phyloP scores from a whole-genome alignment of 2,113 vertebrate genomes.

The Phodopus roborovskii region DNA sequence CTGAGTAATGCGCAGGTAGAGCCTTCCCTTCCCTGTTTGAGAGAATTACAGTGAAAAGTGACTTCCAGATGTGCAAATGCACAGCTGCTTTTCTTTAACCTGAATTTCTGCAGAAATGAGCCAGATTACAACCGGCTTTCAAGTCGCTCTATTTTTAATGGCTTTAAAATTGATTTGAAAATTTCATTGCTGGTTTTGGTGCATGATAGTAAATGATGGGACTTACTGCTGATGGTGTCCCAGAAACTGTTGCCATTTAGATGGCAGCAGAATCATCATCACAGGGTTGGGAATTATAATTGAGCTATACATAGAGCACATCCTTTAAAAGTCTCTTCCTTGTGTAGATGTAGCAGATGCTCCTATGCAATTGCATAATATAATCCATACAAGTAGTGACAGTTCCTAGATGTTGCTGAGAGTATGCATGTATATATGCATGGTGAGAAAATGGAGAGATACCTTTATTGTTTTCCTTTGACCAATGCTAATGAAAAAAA shows the following conservation, averaged over 20 bases:
- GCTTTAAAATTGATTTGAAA: slow-evolving; percentile 75
- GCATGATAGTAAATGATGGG: slow-evolving; percentile 54
- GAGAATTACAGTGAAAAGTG: slow-evolving; percentile 82
- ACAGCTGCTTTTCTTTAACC: slow-evolving; percentile 72
- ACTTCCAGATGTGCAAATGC: slow-evolving; percentile 84
- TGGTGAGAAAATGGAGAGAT: not conserved
- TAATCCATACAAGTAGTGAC: not conserved
- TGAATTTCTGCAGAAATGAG: slow-evolving; percentile 76
- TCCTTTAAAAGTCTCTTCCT: not conserved
- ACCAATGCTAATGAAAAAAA: not conserved
- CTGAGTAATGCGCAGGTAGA: slow-evolving; percentile 69
- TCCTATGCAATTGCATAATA: not conserved
- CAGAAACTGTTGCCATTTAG: not conserved
- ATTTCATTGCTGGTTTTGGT: slow-evolving; percentile 60
- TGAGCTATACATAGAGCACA: not conserved
- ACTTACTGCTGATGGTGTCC: slow-evolving; percentile 20
- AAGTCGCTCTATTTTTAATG: slow-evolving; percentile 74
- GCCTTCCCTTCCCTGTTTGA: slow-evolving; percentile 78
- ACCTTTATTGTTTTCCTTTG: slow-evolving; percentile 1
- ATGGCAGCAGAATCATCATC: not conserved
- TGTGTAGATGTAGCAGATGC: not conserved
- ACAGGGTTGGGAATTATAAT: not conserved
- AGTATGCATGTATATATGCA: fast-evolving
- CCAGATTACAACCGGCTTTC: slow-evolving; percentile 65
- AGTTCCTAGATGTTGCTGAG: not conserved